phyloP scores from a whole-genome alignment of 2,888 invertebrate species.

The Amitus sp. region DNA sequence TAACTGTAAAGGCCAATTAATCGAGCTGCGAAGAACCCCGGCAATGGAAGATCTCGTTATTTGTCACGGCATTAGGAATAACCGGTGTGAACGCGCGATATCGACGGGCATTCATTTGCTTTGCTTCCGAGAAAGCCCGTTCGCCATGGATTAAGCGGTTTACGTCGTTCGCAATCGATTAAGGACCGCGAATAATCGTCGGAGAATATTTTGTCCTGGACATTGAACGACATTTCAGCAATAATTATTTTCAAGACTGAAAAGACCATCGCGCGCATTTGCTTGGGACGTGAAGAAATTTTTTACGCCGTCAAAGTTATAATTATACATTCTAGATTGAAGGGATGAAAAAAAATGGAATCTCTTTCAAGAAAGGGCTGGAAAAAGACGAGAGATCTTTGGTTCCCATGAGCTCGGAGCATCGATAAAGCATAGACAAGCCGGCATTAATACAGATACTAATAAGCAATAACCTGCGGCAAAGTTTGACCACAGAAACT shows the following conservation, averaged over 20 bases:
- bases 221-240: background rate
- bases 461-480: constrained; percentile 52
- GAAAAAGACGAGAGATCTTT: constrained; percentile 41
- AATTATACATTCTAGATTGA: too few species aligned
- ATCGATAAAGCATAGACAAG: constrained; percentile 18
- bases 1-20: constrained; percentile 55
- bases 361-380: constrained; percentile 19
- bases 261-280: too few species aligned
- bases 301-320: too few species aligned
- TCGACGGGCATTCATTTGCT: constrained; percentile 37
- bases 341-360: constrained; percentile 35
- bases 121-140: constrained; percentile 32
- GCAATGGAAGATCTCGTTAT: constrained; percentile 48
- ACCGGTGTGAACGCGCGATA: constrained; percentile 39
- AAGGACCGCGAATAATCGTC: background rate
- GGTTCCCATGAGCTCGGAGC: constrained; percentile 47
- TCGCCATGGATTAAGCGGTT: constrained; percentile 27
- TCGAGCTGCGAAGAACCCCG: constrained; percentile 49
- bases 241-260: too few species aligned
- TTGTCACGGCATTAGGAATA: constrained; percentile 43
- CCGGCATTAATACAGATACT: constrained; percentile 35
- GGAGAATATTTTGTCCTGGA: background rate
- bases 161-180: constrained; percentile 12
- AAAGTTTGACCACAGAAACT: constrained; percentile 48
- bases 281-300: too few species aligned